Evolutionary conservation across 2,797 vertebrate genomes (phyloP).

Genomic region (Forpus xanthops): DNA sequence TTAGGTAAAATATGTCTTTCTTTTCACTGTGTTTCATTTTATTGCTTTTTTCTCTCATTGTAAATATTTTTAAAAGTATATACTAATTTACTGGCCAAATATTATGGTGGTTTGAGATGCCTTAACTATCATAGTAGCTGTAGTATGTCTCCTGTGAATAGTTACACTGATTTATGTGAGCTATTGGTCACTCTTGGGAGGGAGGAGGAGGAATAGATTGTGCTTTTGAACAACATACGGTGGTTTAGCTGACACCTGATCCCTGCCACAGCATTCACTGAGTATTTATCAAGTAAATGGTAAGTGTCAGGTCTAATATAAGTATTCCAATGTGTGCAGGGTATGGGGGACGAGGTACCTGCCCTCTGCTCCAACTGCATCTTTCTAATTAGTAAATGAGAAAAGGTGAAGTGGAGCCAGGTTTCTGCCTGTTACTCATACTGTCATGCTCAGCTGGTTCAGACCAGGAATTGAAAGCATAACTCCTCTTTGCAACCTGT

Average conservation of each 20-base stretch:
- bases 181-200: neutral
- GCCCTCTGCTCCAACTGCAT: neutral
- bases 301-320: neutral
- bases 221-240: neutral
- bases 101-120: neutral
- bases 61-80: neutral
- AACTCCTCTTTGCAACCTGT: neutral
- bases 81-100: neutral
- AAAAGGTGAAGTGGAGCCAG: neutral
- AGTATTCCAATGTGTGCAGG: neutral
- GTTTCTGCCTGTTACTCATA: neutral
- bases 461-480: accelerated
- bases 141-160: accelerated
- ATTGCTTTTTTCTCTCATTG: neutral
- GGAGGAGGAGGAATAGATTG: neutral
- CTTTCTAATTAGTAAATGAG: neutral
- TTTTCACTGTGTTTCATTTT: neutral
- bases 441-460: neutral
- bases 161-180: neutral
- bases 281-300: neutral
- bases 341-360: neutral
- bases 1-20: neutral
- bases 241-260: neutral
- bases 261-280: neutral
- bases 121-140: too few species aligned